A percentile compares a stretch with the other conserved stretches of the same genome.
These are phyloP conservation scores for Cordilura impudica DNA, from an alignment of 2,888 invertebrate genomes.

Conservation along the genomic window DNA sequence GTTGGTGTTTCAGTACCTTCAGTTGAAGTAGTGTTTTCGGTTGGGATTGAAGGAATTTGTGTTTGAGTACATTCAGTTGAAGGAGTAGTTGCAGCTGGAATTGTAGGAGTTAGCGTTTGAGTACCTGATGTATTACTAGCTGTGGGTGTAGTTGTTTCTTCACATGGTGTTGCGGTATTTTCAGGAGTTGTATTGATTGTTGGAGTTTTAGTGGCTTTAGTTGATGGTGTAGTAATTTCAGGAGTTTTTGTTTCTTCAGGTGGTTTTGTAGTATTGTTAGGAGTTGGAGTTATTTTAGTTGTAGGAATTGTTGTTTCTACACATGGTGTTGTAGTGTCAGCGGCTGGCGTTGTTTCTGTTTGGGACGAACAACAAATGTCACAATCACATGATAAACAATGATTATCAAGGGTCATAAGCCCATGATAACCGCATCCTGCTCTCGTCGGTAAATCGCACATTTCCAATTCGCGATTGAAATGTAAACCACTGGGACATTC, in stretches of 20 bases:
- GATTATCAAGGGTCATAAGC: too few species aligned
- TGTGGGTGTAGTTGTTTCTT: background rate
- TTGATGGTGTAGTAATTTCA: background rate
- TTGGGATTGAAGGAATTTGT: background rate
- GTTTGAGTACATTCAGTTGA: too few species aligned
- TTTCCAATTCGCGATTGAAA: constrained; percentile 60
- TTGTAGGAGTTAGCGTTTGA: too few species aligned
- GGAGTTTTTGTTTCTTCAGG: background rate
- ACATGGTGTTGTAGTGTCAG: constrained; percentile 1
- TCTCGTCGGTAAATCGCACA: constrained; percentile 62
- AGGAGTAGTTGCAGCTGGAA: too few species aligned
- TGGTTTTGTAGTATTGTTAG: constrained; percentile 20
- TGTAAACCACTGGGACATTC: constrained; percentile 61
- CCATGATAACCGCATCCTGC: constrained; percentile 31
- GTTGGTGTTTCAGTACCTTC: background rate
- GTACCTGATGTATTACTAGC: too few species aligned
- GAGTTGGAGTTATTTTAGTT: too few species aligned
- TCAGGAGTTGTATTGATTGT: too few species aligned
- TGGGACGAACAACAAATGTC: constrained; percentile 49
- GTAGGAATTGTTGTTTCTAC: too few species aligned
- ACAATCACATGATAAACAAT: too few species aligned
- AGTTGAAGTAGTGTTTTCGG: too few species aligned
- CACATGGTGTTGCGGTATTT: background rate
- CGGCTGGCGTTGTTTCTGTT: background rate
- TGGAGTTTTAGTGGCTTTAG: too few species aligned